phyloP scores from a whole-genome alignment of 2,888 invertebrate species.

The Tetragonisca angustula region DNA sequence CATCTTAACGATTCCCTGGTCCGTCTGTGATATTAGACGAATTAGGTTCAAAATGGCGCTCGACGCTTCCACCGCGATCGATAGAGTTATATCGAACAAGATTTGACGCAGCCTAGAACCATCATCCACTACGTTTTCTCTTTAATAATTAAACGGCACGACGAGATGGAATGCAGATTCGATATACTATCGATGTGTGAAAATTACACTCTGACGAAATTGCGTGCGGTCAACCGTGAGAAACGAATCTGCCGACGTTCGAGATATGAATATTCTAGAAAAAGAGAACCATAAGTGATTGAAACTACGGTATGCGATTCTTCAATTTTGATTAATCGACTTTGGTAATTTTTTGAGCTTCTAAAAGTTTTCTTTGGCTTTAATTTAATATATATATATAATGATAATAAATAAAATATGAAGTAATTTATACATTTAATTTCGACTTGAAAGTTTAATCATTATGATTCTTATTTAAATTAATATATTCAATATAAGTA shows the following conservation, averaged over 20 bases:
- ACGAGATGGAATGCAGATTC: conserved; percentile 6
- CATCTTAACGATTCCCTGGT: background rate
- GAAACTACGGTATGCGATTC: too few species aligned
- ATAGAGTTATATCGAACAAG: conserved; percentile 23
- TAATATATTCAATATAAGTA: too few species aligned
- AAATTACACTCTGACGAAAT: conserved; percentile 32
- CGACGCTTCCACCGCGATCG: conserved; percentile 3
- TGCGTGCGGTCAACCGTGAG: conserved; percentile 13
- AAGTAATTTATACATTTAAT: too few species aligned
- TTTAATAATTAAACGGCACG: conserved; percentile 29
- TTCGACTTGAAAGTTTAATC: too few species aligned
- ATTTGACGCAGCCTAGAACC: conserved; percentile 12
- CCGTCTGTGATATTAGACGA: conserved; percentile 12
- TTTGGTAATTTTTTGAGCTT: too few species aligned
- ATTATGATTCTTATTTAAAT: too few species aligned
- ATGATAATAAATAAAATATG: too few species aligned
- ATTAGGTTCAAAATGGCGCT: conserved; percentile 28
- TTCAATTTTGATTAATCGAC: too few species aligned
- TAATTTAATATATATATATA: too few species aligned
- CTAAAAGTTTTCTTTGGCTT: too few species aligned
- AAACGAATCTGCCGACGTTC: conserved; percentile 34
- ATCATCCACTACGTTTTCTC: conserved; percentile 16
- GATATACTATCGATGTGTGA: conserved; percentile 6
- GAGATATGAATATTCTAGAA: background rate
- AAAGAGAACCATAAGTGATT: too few species aligned